Percentiles rank a stretch among this genome's conserved stretches.
phyloP scores from a whole-genome alignment of 2,888 invertebrate genomes.

The Drosophila recens region DNA sequence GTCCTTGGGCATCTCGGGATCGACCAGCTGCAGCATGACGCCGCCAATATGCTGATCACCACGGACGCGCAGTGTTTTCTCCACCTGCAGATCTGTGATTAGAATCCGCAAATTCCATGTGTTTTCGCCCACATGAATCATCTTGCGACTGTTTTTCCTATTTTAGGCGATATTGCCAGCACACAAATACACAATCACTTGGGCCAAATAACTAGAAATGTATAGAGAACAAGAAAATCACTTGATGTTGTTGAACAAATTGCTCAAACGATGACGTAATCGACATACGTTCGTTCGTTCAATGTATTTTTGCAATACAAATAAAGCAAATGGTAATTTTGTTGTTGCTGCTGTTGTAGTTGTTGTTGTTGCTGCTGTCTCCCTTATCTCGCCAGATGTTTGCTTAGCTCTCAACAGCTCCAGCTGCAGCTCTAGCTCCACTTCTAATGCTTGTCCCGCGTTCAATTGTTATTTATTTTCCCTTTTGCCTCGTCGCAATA shows the following conservation, averaged over 20 bases:
- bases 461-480: conserved; percentile 27
- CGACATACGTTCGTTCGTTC: conserved; percentile 59
- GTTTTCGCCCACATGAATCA: conserved; percentile 92
- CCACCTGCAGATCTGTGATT: conserved; percentile 96
- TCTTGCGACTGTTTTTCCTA: conserved; percentile 59
- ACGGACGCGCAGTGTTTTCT: conserved; percentile 95
- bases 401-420: conserved; percentile 41
- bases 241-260: conserved; percentile 51
- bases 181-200: conserved; percentile 20
- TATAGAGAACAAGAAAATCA: conserved; percentile 62
- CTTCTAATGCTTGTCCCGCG: conserved; percentile 40
- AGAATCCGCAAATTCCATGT: conserved; percentile 98
- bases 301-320: conserved; percentile 60
- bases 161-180: conserved; percentile 58
- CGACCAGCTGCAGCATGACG: conserved; percentile 98
- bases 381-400: conserved; percentile 79
- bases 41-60: conserved; percentile 99
- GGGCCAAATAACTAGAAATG: conserved; percentile 53
- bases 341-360: neutral
- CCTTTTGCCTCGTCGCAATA: conserved; percentile 35
- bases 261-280: conserved; percentile 77
- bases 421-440: conserved; percentile 29
- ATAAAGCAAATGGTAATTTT: conserved; percentile 18
- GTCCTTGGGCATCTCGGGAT: conserved; percentile 98
- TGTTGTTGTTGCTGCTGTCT: conserved; percentile 26